Conservation (phyloP, 2,888 invertebrate species). For the Drosophila neutralis region DNA sequence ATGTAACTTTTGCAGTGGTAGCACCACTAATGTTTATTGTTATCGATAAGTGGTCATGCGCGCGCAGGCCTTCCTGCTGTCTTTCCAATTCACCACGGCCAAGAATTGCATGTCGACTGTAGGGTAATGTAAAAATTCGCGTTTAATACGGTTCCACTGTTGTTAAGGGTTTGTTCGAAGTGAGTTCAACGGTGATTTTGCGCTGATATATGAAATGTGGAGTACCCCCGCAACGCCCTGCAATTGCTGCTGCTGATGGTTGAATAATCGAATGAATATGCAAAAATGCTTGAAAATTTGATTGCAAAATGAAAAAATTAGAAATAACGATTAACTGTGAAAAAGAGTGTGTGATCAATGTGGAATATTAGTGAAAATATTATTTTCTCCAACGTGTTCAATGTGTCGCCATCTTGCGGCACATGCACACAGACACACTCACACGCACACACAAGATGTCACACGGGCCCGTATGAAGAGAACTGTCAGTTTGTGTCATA, state of each 20-base stretch:
- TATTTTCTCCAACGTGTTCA: slow-evolving; percentile 62
- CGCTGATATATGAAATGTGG: slow-evolving; percentile 45
- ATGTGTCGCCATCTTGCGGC: slow-evolving; percentile 75
- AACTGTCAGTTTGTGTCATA: slow-evolving; percentile 52
- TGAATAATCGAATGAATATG: slow-evolving; percentile 71
- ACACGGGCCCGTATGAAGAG: slow-evolving; percentile 46
- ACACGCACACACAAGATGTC: slow-evolving; percentile 44
- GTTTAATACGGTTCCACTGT: slow-evolving; percentile 83
- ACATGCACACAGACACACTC: slow-evolving; percentile 49
- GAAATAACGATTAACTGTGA: slow-evolving; percentile 36
- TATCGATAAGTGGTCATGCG: slow-evolving; percentile 55
- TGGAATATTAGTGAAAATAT: slow-evolving; percentile 44
- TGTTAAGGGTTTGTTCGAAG: slow-evolving; percentile 85
- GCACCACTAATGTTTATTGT: not conserved
- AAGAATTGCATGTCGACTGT: slow-evolving; percentile 60
- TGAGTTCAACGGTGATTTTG: slow-evolving; percentile 75
- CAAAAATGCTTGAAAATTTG: slow-evolving; percentile 35
- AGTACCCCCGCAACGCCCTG: slow-evolving; percentile 41
- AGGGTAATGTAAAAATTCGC: slow-evolving; percentile 68
- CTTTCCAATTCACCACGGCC: slow-evolving; percentile 63
- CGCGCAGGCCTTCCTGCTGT: slow-evolving; percentile 31
- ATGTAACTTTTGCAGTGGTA: not conserved
- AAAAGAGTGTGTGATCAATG: slow-evolving; percentile 38
- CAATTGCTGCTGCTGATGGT: slow-evolving; percentile 54
- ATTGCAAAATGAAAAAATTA: slow-evolving; percentile 22